Evolutionary conservation across 2,113 vertebrate genomes (phyloP).

Genomic region (Thamnaconus septentrionalis): DNA sequence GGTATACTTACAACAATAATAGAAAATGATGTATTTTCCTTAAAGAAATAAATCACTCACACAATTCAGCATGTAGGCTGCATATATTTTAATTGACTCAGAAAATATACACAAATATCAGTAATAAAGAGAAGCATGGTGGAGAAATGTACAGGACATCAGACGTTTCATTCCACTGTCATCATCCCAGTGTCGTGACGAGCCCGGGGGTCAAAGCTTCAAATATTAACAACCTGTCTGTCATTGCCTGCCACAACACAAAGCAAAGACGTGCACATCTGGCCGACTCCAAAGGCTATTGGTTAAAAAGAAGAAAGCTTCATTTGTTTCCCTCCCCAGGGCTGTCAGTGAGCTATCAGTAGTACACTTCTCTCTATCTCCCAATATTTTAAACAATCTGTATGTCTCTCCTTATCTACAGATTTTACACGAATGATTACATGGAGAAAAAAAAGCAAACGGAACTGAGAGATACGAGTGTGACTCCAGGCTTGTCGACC

Average conservation of each 20-base stretch:
- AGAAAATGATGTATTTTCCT: too few species aligned
- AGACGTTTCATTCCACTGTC: slow-evolving; percentile 33
- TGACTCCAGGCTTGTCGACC: slow-evolving; percentile 46
- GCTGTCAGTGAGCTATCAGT: slow-evolving; percentile 13
- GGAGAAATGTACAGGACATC: slow-evolving; percentile 73
- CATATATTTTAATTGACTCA: slow-evolving; percentile 74
- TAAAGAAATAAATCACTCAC: neutral
- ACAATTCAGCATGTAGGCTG: slow-evolving; percentile 34
- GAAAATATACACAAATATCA: slow-evolving; percentile 78
- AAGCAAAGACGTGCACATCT: slow-evolving; percentile 14
- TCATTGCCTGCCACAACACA: slow-evolving; percentile 47
- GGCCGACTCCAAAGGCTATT: slow-evolving; percentile 45
- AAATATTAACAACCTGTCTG: slow-evolving; percentile 27
- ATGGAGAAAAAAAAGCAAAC: slow-evolving; percentile 21
- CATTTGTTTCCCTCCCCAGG: slow-evolving; percentile 1
- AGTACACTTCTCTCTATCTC: slow-evolving; percentile 34
- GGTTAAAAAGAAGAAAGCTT: slow-evolving; percentile 1
- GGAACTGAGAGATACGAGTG: slow-evolving; percentile 25
- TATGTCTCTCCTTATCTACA: slow-evolving; percentile 53
- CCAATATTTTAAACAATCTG: slow-evolving; percentile 44
- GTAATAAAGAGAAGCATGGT: slow-evolving; percentile 72
- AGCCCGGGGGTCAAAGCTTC: slow-evolving; percentile 21
- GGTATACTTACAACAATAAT: too few species aligned
- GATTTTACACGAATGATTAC: slow-evolving; percentile 48
- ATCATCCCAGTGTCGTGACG: slow-evolving; percentile 36